These are phyloP conservation scores for Spicauda simplicius DNA, from an alignment of 2,888 invertebrate species.

Conservation along the genomic window DNA sequence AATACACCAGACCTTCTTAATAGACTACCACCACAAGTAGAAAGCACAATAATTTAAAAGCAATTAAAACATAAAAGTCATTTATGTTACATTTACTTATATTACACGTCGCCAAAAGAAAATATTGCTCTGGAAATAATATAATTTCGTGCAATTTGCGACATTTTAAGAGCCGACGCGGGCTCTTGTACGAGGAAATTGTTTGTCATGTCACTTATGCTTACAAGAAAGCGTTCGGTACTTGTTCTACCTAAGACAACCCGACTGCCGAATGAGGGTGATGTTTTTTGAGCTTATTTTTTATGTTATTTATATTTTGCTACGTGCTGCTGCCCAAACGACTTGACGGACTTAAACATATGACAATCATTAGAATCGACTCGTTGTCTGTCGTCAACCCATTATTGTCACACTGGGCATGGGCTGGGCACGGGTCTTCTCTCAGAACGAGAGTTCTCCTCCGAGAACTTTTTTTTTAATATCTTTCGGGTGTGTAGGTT, in stretches of 20 bases:
- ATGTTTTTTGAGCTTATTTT: too few relatives aligned
- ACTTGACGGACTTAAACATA: too few relatives aligned
- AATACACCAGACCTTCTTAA: not conserved
- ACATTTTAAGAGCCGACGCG: conserved; percentile 30
- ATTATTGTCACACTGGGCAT: too few relatives aligned
- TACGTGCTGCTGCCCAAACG: too few relatives aligned
- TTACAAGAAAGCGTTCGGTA: conserved; percentile 7
- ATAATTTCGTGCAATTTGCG: conserved; percentile 33
- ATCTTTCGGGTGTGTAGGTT: too few relatives aligned
- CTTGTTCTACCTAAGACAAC: not conserved
- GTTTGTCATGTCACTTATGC: conserved; percentile 37
- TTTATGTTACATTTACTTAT: conserved; percentile 35
- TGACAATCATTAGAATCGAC: too few relatives aligned
- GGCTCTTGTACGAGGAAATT: conserved; percentile 26
- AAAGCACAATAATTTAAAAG: conserved; percentile 32
- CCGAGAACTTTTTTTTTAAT: too few relatives aligned
- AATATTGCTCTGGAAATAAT: conserved; percentile 32
- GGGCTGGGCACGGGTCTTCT: too few relatives aligned
- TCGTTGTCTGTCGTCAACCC: too few relatives aligned
- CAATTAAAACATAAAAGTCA: conserved; percentile 30
- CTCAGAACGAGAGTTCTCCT: too few relatives aligned
- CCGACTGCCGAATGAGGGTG: too few relatives aligned
- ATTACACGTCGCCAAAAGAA: conserved; percentile 30
- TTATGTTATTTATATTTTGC: too few relatives aligned
- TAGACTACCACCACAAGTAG: not conserved